phyloP scores from a whole-genome alignment of 2,797 vertebrate genomes.

The Lagocephalus sceleratus region DNA sequence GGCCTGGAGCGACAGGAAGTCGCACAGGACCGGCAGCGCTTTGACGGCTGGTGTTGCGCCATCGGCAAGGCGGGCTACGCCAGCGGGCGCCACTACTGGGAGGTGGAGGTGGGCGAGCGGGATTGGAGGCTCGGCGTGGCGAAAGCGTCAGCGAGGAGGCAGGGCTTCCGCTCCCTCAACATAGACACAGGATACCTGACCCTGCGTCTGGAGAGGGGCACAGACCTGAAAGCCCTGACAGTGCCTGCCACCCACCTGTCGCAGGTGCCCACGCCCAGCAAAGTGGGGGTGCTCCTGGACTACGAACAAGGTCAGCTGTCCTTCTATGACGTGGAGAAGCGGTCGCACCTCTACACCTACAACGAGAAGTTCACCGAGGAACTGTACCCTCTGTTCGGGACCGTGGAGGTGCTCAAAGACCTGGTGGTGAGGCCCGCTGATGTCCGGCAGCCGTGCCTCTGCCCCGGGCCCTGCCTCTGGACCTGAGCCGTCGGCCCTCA shows the following conservation, averaged over 20 bases:
- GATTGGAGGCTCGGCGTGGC: conserved; percentile 79
- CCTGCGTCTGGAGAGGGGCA: conserved; percentile 75
- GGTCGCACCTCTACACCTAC: conserved; percentile 78
- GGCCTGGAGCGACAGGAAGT: conserved; percentile 57
- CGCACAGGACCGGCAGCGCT: conserved; percentile 54
- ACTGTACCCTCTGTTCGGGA: conserved; percentile 76
- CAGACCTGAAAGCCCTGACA: conserved; percentile 74
- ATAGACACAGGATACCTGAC: conserved; percentile 74
- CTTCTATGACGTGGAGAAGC: conserved; percentile 76
- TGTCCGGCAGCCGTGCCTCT: conserved; percentile 68
- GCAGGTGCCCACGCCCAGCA: conserved; percentile 48
- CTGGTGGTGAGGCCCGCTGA: conserved; percentile 67
- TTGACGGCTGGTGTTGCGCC: conserved; percentile 75
- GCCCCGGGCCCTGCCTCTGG: conserved; percentile 76
- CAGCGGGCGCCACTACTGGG: conserved; percentile 79
- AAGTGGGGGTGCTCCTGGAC: conserved; percentile 77
- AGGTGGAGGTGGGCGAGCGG: conserved; percentile 77
- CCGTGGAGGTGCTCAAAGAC: conserved; percentile 74
- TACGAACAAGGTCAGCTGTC: conserved; percentile 79
- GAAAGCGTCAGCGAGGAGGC: conserved; percentile 64
- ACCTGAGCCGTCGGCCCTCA: conserved; percentile 46
- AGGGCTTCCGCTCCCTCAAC: conserved; percentile 73
- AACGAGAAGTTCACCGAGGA: conserved; percentile 72
- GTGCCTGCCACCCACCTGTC: conserved; percentile 62
- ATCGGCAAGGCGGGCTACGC: conserved; percentile 53